A percentile compares a stretch with the other conserved stretches of the same genome.
These are phyloP conservation scores for Coptotermes formosanus DNA, from an alignment of 1,140 invertebrate species.

Conservation along the genomic window DNA sequence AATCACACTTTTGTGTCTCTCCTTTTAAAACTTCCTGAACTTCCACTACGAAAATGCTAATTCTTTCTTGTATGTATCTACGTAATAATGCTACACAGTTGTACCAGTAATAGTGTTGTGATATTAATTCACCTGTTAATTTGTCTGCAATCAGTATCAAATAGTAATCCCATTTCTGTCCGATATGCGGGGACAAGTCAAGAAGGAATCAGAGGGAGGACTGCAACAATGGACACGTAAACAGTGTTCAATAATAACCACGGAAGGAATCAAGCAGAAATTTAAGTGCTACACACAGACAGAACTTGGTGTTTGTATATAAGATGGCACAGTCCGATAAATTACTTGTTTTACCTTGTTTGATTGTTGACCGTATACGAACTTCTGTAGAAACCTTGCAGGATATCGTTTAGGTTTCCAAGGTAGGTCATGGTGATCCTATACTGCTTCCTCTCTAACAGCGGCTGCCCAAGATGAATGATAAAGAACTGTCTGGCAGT, in stretches of 20 bases:
- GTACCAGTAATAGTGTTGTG: no score
- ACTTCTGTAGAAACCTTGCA: slow-evolving; percentile 86
- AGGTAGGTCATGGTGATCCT: slow-evolving; percentile 66
- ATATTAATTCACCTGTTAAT: no score
- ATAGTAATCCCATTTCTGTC: no score
- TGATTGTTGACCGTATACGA: slow-evolving; percentile 70
- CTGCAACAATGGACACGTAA: background rate
- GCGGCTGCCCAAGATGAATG: slow-evolving; percentile 57
- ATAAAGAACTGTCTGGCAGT: slow-evolving; percentile 72
- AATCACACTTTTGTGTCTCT: no score
- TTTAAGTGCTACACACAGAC: background rate
- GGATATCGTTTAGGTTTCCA: slow-evolving; percentile 69
- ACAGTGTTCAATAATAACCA: no score
- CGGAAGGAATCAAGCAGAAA: background rate
- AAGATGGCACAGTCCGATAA: background rate
- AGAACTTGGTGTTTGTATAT: background rate
- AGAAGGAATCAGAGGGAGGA: background rate
- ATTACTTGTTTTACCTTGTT: slow-evolving; percentile 56
- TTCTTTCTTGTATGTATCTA: no score
- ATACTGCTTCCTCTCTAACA: slow-evolving; percentile 62
- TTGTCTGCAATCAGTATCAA: no score
- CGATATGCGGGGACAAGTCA: background rate
- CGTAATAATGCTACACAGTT: no score
- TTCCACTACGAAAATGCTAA: no score
- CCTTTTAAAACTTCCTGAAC: no score